These are phyloP conservation scores for Apodemus sylvaticus DNA, from an alignment of 2,113 vertebrate genomes.

Conservation along the genomic window DNA sequence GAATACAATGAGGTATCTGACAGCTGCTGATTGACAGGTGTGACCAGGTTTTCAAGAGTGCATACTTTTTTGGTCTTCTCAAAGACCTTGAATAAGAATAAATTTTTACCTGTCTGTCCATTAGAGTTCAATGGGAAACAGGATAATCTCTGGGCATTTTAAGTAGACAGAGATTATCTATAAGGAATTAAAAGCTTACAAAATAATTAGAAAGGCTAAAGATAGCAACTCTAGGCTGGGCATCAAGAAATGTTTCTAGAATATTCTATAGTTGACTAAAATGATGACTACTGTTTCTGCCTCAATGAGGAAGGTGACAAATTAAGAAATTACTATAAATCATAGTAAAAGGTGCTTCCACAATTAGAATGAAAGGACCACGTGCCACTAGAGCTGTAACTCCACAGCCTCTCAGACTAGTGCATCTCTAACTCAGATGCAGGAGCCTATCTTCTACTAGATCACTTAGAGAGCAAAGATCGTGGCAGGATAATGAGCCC, in stretches of 20 bases:
- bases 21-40: not conserved
- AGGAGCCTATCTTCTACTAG: not conserved
- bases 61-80: slow-evolving; percentile 3
- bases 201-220: slow-evolving; percentile 36
- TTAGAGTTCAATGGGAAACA: slow-evolving; percentile 14
- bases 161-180: slow-evolving; percentile 36
- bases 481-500: slow-evolving; percentile 33
- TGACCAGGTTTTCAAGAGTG: not conserved
- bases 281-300: not conserved
- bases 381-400: not conserved
- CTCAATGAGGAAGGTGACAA: not conserved
- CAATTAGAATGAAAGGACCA: not conserved
- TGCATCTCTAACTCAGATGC: not conserved
- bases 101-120: not conserved
- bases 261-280: not conserved
- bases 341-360: not conserved
- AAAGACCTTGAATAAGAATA: not conserved
- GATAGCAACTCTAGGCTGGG: not conserved
- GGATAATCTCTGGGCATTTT: slow-evolving; percentile 53
- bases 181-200: slow-evolving; percentile 52
- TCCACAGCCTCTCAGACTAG: not conserved
- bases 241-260: not conserved
- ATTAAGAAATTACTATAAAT: not conserved
- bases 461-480: slow-evolving; percentile 2
- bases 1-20: slow-evolving; percentile 40